phyloP scores from a whole-genome alignment of 2,797 vertebrate genomes.

The Acanthurus tractus region DNA sequence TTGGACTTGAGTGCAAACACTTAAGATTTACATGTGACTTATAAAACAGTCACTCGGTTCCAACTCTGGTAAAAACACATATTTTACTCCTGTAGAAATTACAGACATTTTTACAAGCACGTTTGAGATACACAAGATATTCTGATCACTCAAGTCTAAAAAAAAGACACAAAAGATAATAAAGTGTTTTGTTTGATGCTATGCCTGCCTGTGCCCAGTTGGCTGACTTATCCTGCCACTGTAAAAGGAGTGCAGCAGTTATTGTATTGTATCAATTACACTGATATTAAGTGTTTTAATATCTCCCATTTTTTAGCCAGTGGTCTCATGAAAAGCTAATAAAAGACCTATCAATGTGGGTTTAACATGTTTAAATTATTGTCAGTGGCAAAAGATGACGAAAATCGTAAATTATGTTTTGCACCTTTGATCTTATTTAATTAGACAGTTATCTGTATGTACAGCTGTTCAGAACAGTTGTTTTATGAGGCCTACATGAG shows the following conservation, averaged over 20 bases:
- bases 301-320: background rate
- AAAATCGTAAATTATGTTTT: background rate
- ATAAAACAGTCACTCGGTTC: too few species aligned
- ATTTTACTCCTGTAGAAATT: too few species aligned
- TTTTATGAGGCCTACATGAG: background rate
- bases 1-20: too few species aligned
- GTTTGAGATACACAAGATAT: background rate
- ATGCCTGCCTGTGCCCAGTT: background rate
- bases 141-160: background rate
- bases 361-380: background rate
- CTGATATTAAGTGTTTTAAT: background rate
- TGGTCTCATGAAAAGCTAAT: background rate
- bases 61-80: too few species aligned
- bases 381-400: background rate
- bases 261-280: background rate
- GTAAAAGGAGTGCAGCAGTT: background rate
- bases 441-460: background rate
- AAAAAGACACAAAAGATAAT: background rate
- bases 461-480: background rate
- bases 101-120: background rate
- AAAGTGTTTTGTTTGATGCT: background rate
- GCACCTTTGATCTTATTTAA: slow-evolving; percentile 1
- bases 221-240: background rate
- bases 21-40: too few species aligned
- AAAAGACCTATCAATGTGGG: background rate